These are phyloP conservation scores for Oscheius sp. DNA, from an alignment of 2,888 invertebrate species.

Conservation along the genomic window DNA sequence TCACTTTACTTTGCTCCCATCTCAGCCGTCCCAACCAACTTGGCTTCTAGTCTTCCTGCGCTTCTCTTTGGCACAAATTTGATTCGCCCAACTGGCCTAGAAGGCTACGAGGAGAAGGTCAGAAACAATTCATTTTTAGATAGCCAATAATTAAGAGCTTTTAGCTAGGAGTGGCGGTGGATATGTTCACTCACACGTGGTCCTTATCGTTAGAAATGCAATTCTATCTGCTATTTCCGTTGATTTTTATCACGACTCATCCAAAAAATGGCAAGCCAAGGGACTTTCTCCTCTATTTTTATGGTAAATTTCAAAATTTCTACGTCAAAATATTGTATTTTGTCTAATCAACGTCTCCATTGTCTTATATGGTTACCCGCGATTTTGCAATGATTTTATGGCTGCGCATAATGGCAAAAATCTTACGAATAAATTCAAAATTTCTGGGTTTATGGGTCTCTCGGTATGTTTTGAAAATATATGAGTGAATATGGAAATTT, in stretches of 20 bases:
- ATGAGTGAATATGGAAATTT: neutral
- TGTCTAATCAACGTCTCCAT: too few species aligned
- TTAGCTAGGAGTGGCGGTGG: constrained; percentile 18
- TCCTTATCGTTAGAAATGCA: constrained; percentile 20
- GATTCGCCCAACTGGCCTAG: neutral
- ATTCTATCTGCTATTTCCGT: constrained; percentile 14
- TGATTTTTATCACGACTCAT: constrained; percentile 12
- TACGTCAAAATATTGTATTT: too few species aligned
- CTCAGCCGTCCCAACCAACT: constrained; percentile 1
- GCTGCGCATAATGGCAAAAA: too few species aligned
- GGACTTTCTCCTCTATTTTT: too few species aligned
- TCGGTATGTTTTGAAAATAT: too few species aligned
- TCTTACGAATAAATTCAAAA: too few species aligned
- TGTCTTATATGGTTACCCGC: too few species aligned
- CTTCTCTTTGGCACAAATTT: constrained; percentile 7
- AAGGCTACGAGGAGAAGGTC: constrained; percentile 4
- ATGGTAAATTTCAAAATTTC: neutral
- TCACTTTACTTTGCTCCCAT: neutral
- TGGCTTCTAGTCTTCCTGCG: neutral
- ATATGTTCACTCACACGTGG: constrained; percentile 19
- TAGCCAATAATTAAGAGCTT: neutral
- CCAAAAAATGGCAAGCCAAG: too few species aligned
- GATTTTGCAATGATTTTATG: too few species aligned
- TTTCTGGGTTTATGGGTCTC: too few species aligned
- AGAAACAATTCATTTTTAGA: neutral